Evolutionary conservation across 2,888 invertebrate genomes (phyloP).

Genomic region (Coleophora deauratella): DNA sequence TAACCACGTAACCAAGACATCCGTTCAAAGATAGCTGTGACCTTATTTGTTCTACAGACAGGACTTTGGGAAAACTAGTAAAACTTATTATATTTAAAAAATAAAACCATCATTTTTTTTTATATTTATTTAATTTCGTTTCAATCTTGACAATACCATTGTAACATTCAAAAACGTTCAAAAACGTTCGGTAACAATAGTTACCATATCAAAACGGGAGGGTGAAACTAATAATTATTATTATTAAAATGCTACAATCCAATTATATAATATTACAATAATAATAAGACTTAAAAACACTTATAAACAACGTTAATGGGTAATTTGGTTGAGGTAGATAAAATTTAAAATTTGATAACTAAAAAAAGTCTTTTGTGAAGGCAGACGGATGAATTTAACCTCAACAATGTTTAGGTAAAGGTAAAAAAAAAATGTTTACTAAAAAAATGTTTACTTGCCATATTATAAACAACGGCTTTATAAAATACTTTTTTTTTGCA

Average conservation of each 20-base stretch:
- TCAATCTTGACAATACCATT: slow-evolving; percentile 54
- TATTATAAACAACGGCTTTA: too few species aligned
- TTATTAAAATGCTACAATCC: slow-evolving; percentile 64
- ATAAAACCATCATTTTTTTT: slow-evolving; percentile 29
- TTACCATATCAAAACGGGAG: slow-evolving; percentile 70
- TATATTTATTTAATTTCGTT: slow-evolving; percentile 51
- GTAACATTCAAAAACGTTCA: slow-evolving; percentile 58
- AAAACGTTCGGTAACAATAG: slow-evolving; percentile 66
- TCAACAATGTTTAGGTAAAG: slow-evolving; percentile 14
- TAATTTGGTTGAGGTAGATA: slow-evolving; percentile 73
- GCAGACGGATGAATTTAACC: too few species aligned
- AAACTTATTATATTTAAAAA: background rate
- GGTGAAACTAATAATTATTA: slow-evolving; percentile 57
- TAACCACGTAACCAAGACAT: too few species aligned
- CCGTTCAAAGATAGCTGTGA: too few species aligned
- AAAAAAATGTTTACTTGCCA: too few species aligned
- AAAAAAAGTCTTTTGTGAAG: slow-evolving; percentile 30
- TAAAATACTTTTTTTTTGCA: too few species aligned
- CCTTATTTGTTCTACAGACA: too few species aligned
- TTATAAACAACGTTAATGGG: slow-evolving; percentile 68
- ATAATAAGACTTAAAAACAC: slow-evolving; percentile 70
- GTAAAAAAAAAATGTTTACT: background rate
- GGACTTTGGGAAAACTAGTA: too few species aligned
- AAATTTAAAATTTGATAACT: slow-evolving; percentile 48
- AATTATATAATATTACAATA: slow-evolving; percentile 49